phyloP scores from a whole-genome alignment of 2,113 vertebrate genomes.

The Salvelinus namaycush region DNA sequence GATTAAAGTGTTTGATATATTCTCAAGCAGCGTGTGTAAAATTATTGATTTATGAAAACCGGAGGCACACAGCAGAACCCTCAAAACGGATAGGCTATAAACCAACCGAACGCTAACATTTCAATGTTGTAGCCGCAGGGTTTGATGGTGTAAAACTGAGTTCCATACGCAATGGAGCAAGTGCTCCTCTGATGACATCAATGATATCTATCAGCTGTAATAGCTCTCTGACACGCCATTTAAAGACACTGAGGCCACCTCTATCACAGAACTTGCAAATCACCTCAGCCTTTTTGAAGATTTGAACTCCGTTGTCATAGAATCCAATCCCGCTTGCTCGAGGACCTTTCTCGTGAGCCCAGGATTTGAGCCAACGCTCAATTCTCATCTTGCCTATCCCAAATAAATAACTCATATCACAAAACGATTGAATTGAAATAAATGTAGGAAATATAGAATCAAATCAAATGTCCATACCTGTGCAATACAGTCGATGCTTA shows the following conservation, averaged over 20 bases:
- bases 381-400: constrained; percentile 1
- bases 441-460: constrained; percentile 25
- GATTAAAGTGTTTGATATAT: neutral
- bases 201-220: constrained; percentile 48
- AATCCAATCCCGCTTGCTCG: constrained; percentile 54
- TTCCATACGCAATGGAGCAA: neutral
- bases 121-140: neutral
- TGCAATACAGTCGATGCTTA: constrained; percentile 61
- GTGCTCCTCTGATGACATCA: constrained; percentile 15
- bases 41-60: neutral
- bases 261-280: constrained; percentile 58
- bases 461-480: constrained; percentile 82
- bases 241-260: constrained; percentile 36
- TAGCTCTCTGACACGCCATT: constrained; percentile 45
- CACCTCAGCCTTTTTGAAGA: neutral
- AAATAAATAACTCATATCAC: neutral
- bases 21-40: neutral
- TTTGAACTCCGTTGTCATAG: constrained; percentile 58
- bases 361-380: constrained; percentile 9
- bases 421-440: neutral
- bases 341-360: constrained; percentile 27
- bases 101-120: neutral
- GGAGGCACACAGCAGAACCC: neutral
- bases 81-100: neutral
- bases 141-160: neutral